Base-by-base conservation (phyloP, 1,140 invertebrate species). In the Drosophila sp. region DNA sequence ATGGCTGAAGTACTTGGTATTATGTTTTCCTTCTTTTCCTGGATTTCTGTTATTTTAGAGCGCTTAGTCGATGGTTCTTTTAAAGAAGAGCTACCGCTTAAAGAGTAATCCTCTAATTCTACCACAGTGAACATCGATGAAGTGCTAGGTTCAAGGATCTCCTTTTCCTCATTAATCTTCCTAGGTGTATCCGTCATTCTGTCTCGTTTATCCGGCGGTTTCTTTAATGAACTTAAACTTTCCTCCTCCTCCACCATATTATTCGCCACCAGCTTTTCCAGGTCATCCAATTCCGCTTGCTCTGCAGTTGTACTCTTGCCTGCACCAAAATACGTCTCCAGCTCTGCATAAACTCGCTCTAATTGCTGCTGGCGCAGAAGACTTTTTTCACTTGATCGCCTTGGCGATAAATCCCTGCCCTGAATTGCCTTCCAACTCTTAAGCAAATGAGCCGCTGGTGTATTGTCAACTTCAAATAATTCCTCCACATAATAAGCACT, bases 401-500 rank as follows among this genome's bases (percentile, higher is more conserved):
- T 71, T 0, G 90, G 90, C 3, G 90, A 82, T 13, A 77, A 53
- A 54, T 91, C 90, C 0, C 90, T 64, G 5, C 90, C 90, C 9
- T 84, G 82, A 58, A 91, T 89, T 0, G 65, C 72, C 27, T 61
- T 34, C 80, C 86, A 91, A 32, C 71, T 73, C 45, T 91, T 91
- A 0, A 91, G 74, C 14, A 91, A 57, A 45, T 90, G 75, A 13
- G 87, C 8, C 0, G 80, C 78, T 13, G 81, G 62, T 18, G 76
- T 29, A 6, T 43, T n/a, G 21, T 48, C 69, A 4, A 82, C 50
- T 61, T 89, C 76, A 8, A 91, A 67, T 5, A 91, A 53, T 11
- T 59, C 50, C 16, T 54, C 63, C 11, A 91, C 90, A 73, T 82
- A 91, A 65, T 82, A 87, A 2, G 36, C 16, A 11, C 16, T 13